phyloP scores from a whole-genome alignment of 2,113 vertebrate species.

The Rissa tridactyla region DNA sequence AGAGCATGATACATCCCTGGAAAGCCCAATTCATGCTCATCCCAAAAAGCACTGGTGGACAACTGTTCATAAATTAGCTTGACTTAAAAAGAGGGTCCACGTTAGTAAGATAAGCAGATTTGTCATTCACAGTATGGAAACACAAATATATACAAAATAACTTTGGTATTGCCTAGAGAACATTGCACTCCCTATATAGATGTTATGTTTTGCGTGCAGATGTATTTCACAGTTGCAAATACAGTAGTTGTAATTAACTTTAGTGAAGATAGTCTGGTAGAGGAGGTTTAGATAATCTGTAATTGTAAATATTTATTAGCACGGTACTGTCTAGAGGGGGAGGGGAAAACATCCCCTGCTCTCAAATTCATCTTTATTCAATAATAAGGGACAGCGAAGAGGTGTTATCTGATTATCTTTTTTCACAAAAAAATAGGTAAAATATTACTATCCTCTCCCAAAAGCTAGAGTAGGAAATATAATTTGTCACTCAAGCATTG shows the following conservation, averaged over 20 bases:
- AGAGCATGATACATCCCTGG: not conserved
- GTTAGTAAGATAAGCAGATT: not conserved
- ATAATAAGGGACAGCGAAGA: not conserved
- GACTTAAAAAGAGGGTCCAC: not conserved
- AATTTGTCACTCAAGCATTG: not conserved
- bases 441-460: not conserved
- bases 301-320: not conserved
- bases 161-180: not conserved
- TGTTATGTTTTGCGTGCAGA: not conserved
- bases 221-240: not conserved
- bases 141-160: not conserved
- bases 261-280: not conserved
- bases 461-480: not conserved
- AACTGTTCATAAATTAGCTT: not conserved
- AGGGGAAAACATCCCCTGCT: not conserved
- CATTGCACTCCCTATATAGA: not conserved
- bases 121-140: not conserved
- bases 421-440: not conserved
- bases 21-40: not conserved
- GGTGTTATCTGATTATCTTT: not conserved
- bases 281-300: not conserved
- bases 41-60: not conserved
- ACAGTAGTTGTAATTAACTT: not conserved
- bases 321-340: too few relatives aligned
- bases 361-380: not conserved